Conservation (phyloP, 2,888 invertebrate species). For the Tridacna gigas region DNA sequence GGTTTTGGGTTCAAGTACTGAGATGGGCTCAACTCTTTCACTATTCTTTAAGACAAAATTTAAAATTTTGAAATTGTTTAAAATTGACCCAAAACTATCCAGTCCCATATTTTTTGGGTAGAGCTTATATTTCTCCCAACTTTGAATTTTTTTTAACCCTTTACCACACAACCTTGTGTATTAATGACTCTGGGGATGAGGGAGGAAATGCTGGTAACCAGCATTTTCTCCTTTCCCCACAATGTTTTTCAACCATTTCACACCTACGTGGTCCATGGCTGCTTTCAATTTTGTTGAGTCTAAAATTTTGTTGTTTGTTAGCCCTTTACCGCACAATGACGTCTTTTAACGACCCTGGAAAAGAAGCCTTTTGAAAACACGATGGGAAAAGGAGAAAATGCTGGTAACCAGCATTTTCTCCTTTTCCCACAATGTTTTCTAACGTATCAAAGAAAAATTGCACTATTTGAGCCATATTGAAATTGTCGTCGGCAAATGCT, state of each 20-base stretch:
- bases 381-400: too few relatives aligned
- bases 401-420: background rate
- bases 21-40: too few relatives aligned
- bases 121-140: too few relatives aligned
- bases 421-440: background rate
- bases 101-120: too few relatives aligned
- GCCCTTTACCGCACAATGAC: background rate
- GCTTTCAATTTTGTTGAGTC: background rate
- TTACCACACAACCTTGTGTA: background rate
- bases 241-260: background rate
- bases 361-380: too few relatives aligned
- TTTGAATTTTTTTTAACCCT: too few relatives aligned
- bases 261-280: background rate
- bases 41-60: too few relatives aligned
- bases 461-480: background rate
- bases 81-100: too few relatives aligned
- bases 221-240: background rate
- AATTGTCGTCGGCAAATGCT: background rate
- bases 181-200: too few relatives aligned
- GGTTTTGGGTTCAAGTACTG: too few relatives aligned
- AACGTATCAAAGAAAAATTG: background rate
- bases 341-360: too few relatives aligned
- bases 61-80: too few relatives aligned
- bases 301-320: background rate
- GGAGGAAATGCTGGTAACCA: background rate